Base-by-base conservation (phyloP, 2,113 vertebrate species). In the Plestiodon gilberti region DNA sequence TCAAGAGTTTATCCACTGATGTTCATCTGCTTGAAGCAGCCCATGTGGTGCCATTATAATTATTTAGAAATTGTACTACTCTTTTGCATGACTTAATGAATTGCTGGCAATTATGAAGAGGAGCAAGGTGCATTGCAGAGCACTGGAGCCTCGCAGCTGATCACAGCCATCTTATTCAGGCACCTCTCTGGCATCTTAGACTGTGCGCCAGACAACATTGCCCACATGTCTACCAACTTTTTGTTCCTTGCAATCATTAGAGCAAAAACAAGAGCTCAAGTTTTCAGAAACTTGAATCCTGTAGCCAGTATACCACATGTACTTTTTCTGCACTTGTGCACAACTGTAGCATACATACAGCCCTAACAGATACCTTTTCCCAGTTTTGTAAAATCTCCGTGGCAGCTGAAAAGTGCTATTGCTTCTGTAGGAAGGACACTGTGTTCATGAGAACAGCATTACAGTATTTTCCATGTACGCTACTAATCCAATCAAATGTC, bases 401-500 rank as follows among this genome's bases (percentile, higher is more conserved):
- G 25, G 17, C 11, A 73, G 30, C 52, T 62, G 18, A 62, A 71
- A 48, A 70, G 33, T 55, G 2, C 28, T 64, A 22, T 59, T 38
- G 17, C 20, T 23, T 84, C 14, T 71, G 48, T 61, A 83, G 28
- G 0, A 65, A 17, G 38, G 67, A 84, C 92, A 87, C 67, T 92
- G 84, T 84, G 84, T 84, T 89, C 43, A 69, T 71, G 74, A 78
- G 38, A 89, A 15, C 52, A 89, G 38, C 0, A 0, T 48, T 65
- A 30, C 62, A 87, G 69, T 25, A 61, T 74, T 18, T 61, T 73
- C 35, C 25, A 30, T 62, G 90, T 35, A 65, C 78, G 38, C 20
- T 57, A 11, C 35, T 93, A 77, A 81, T 78, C 33, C 35, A 79
- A n/a, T 25, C 64, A 75, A 61, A 1, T 91, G 73, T 82, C 81